Evolutionary conservation across 2,797 vertebrate genomes (phyloP).

Genomic region (Eleutherodactylus coqui): DNA sequence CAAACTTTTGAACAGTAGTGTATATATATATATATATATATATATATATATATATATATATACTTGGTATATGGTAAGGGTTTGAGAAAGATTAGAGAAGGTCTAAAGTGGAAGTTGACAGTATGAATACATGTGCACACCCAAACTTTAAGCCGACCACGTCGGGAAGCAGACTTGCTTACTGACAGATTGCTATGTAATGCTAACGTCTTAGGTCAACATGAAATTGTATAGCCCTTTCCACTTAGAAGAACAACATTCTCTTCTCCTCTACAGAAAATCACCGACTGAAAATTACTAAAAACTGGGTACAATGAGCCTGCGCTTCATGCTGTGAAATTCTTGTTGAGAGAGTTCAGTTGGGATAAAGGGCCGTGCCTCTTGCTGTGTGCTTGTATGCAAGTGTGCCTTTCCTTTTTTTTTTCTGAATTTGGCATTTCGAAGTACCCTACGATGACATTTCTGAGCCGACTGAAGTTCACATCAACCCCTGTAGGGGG

Average conservation of each 20-base stretch:
- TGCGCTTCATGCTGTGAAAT: slow-evolving; percentile 1
- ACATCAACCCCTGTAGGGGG: background rate
- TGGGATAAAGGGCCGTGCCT: background rate
- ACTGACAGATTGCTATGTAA: background rate
- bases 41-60: no score
- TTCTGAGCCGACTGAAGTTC: slow-evolving; percentile 16
- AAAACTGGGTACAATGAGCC: background rate
- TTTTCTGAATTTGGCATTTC: background rate
- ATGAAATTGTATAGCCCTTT: background rate
- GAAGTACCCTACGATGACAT: background rate
- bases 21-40: no score
- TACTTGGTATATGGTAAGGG: background rate
- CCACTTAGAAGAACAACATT: background rate
- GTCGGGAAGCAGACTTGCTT: background rate
- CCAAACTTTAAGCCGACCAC: background rate
- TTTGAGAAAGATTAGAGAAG: background rate
- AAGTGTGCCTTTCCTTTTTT: background rate
- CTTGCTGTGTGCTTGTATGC: background rate
- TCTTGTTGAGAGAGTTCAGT: slow-evolving; percentile 20
- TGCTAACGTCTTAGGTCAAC: background rate
- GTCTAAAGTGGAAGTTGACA: background rate
- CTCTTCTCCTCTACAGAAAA: background rate
- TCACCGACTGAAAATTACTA: slow-evolving; percentile 3
- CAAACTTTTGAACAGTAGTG: no score
- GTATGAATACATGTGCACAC: background rate